Evolutionary conservation across 2,888 invertebrate genomes (phyloP), one percentile per base, ranked within the genome.

Genomic region (Lasius platythorax): DNA sequence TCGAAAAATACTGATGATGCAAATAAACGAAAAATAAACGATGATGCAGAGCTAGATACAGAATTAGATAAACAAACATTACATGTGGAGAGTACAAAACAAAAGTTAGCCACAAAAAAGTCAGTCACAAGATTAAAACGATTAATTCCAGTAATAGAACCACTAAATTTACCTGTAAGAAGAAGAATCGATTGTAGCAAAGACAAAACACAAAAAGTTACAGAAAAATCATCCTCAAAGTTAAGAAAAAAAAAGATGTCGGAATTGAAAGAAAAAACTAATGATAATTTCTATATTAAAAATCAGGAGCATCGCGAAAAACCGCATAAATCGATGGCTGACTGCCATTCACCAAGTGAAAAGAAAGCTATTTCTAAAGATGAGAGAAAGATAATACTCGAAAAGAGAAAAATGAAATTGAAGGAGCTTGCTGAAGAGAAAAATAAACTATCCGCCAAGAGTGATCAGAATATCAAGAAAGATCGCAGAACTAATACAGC

Each of bases 341-440:
- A 86, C 0, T 84, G 79, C 74, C 79, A 89, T 8, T 90, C 88
- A 0, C 2, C 46, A 5, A 58, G 15, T 28, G 86, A 84, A 79
- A 83, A 9, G 33, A 88, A 63, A 75, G 33, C 11, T 11, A 70
- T 91, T 28, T 86, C 88, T 0, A 91, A 90, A 12, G 87, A 91
- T 56, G 89, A 92, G 28, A 90, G 86, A 43, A 85, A 82, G 18
- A 40, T n/a, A 18, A 67, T 94, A 93, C 85, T 94, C 43, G 92
- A 96, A 95, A 93, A 95, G 95, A 91, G 96, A 43, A 96, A 95
- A 87, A 95, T 94, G 68, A 96, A 95, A 90, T 94, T 96, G 12
- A 96, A 96, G 91, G 95, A 95, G 93, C 93, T 96, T 85, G 96
- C 96, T 18, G 82, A 85, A n/a, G 87, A 93, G 50, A 82, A 88